These are phyloP conservation scores for Anabas testudineus DNA, from an alignment of 2,797 vertebrate genomes.

Conservation along the genomic window DNA sequence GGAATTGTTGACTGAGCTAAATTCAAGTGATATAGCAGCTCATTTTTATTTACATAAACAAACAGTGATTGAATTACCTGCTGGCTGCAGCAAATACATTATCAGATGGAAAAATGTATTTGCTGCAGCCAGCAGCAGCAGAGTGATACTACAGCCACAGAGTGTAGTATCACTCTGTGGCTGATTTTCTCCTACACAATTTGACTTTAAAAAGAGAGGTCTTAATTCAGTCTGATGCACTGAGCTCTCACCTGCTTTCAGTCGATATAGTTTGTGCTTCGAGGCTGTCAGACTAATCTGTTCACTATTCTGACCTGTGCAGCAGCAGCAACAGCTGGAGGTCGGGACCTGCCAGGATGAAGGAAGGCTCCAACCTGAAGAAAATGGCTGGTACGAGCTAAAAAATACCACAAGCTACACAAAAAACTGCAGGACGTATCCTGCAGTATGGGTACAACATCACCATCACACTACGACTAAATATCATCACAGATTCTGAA, in stretches of 20 bases:
- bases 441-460: neutral
- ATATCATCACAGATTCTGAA: neutral
- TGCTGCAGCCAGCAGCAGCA: too few species aligned
- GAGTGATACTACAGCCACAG: too few species aligned
- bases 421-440: neutral
- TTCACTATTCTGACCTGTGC: slow-evolving; percentile 45
- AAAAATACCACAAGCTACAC: neutral
- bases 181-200: too few species aligned
- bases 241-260: slow-evolving; percentile 43
- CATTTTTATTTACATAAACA: neutral
- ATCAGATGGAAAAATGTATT: neutral
- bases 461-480: neutral
- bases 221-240: neutral
- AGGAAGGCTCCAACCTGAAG: slow-evolving; percentile 78
- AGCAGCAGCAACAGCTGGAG: slow-evolving; percentile 69
- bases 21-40: neutral
- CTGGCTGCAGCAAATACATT: neutral
- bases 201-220: too few species aligned
- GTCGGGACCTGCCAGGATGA: slow-evolving; percentile 58
- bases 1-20: neutral
- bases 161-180: too few species aligned
- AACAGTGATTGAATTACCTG: neutral
- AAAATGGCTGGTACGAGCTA: slow-evolving; percentile 82
- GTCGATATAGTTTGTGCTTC: neutral
- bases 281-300: slow-evolving; percentile 16